These are phyloP conservation scores for Dunckerocampus dactyliophorus DNA, from an alignment of 2,113 vertebrate genomes.

Conservation along the genomic window DNA sequence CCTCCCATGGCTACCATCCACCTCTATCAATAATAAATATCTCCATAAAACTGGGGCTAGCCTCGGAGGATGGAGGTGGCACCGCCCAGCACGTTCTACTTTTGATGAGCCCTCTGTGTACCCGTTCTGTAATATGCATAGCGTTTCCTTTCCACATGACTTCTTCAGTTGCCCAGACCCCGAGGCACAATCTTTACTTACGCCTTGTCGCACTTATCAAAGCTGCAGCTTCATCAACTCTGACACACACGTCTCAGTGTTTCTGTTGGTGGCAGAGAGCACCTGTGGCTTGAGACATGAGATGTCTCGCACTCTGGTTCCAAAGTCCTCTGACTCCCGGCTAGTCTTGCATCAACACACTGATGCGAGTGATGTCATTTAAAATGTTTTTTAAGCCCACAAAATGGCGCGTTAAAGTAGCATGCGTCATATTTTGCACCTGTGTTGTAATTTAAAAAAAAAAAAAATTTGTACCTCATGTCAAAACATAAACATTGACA, in stretches of 20 bases:
- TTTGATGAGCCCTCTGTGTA: constrained; percentile 40
- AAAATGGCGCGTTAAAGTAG: too few species aligned
- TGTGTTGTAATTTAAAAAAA: too few species aligned
- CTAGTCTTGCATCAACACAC: too few species aligned
- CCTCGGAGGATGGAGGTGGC: constrained; percentile 58
- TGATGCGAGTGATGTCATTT: neutral
- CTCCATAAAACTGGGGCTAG: constrained; percentile 59
- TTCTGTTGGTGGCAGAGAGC: constrained; percentile 30
- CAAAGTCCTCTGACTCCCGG: constrained; percentile 9
- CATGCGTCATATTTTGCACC: too few species aligned
- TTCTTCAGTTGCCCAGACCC: constrained; percentile 24
- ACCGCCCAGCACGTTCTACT: constrained; percentile 58
- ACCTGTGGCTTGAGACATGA: constrained; percentile 58
- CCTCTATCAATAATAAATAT: constrained; percentile 74
- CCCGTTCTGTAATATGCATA: constrained; percentile 2
- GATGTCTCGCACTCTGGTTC: constrained; percentile 25
- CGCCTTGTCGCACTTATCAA: constrained; percentile 42
- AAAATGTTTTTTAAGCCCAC: neutral
- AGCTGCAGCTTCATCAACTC: constrained; percentile 38
- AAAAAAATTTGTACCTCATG: too few species aligned
- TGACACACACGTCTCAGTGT: constrained; percentile 37
- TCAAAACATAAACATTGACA: too few species aligned
- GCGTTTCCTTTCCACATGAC: constrained; percentile 31
- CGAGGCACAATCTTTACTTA: constrained; percentile 33
- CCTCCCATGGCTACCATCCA: constrained; percentile 70